Evolutionary conservation across 1,140 invertebrate genomes (phyloP).

Genomic region (Psilanteris sp.): DNA sequence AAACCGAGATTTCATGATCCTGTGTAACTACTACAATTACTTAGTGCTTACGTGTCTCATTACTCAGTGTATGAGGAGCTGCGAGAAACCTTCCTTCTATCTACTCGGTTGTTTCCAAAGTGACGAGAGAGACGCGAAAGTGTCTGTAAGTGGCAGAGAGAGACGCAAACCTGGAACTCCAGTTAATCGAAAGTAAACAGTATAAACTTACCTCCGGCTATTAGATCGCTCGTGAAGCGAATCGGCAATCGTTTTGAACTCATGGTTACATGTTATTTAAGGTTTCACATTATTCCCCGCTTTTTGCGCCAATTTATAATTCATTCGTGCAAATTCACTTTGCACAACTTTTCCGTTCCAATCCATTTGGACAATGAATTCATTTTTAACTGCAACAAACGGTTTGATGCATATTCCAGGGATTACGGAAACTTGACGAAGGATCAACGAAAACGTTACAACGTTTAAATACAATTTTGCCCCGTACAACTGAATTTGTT

Average conservation of each 20-base stretch:
- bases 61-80: conserved; percentile 43
- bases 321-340: conserved; percentile 30
- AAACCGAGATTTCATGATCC: conserved; percentile 68
- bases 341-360: conserved; percentile 15
- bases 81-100: conserved; percentile 52
- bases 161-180: conserved; percentile 50
- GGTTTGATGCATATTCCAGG: too few species aligned
- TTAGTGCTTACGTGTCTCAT: conserved; percentile 54
- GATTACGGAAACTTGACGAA: too few species aligned
- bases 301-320: conserved; percentile 32
- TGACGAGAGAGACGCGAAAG: conserved; percentile 34
- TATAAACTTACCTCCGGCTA: conserved; percentile 58
- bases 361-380: too few species aligned
- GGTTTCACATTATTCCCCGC: conserved; percentile 34
- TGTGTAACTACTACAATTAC: conserved; percentile 52
- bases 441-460: too few species aligned
- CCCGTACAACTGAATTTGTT: too few species aligned
- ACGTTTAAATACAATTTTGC: too few species aligned
- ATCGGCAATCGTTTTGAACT: conserved; percentile 56
- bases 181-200: conserved; percentile 69
- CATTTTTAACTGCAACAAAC: too few species aligned
- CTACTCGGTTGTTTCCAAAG: conserved; percentile 56
- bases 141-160: neutral
- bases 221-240: conserved; percentile 64
- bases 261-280: conserved; percentile 56